Percentiles rank a stretch among this genome's conserved stretches.
Conservation (phyloP, 2,888 invertebrate species). For the Lampropteryx suffumata region DNA sequence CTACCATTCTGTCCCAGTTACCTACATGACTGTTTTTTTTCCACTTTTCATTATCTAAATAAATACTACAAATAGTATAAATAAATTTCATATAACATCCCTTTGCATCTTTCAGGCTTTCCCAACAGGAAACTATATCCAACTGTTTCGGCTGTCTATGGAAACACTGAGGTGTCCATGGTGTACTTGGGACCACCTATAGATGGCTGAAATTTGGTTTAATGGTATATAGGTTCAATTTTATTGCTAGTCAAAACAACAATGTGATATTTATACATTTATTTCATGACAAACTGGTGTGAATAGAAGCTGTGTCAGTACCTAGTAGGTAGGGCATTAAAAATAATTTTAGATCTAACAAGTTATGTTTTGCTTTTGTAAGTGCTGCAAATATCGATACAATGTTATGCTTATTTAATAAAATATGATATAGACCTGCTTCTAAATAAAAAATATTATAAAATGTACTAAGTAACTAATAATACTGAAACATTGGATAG, state of each 20-base stretch:
- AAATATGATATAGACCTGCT: neutral
- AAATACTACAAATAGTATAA: too few species aligned
- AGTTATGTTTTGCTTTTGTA: too few species aligned
- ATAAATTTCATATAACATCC: too few species aligned
- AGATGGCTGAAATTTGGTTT: slow-evolving; percentile 89
- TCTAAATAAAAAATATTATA: too few species aligned
- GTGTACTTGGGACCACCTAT: slow-evolving; percentile 98
- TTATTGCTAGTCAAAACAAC: slow-evolving; percentile 50
- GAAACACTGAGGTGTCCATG: slow-evolving; percentile 99
- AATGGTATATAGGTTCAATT: slow-evolving; percentile 30
- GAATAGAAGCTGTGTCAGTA: slow-evolving; percentile 8
- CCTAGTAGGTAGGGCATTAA: neutral
- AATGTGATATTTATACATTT: slow-evolving; percentile 44
- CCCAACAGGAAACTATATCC: slow-evolving; percentile 97
- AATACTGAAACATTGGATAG: too few species aligned
- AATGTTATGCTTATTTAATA: neutral
- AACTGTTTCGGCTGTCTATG: slow-evolving; percentile 98
- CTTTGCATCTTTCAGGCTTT: slow-evolving; percentile 85
- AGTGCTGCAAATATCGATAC: too few species aligned
- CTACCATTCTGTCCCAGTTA: too few species aligned
- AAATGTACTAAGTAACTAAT: too few species aligned
- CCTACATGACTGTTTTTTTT: too few species aligned
- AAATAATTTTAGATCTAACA: neutral
- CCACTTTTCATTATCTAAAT: too few species aligned
- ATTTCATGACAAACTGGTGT: slow-evolving; percentile 23